A percentile compares a stretch with the other conserved stretches of the same genome.
Conservation (phyloP, 2,797 vertebrate genomes). For the Lepilemur ruficaudatus region DNA sequence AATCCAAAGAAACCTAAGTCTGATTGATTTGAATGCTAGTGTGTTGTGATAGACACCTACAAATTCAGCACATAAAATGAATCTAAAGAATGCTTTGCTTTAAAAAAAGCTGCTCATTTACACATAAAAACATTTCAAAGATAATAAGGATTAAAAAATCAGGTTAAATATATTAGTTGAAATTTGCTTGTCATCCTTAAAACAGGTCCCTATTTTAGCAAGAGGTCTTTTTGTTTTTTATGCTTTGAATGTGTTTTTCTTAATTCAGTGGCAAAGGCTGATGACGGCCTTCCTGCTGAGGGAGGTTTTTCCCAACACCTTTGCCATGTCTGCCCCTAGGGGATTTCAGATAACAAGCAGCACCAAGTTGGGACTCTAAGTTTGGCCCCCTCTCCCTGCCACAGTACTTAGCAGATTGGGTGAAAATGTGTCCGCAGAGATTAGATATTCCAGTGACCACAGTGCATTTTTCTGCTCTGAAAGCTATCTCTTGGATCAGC, state of each 20-base stretch:
- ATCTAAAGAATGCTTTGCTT: neutral
- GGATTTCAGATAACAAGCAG: constrained; percentile 59
- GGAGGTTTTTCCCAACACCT: constrained; percentile 66
- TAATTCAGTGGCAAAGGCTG: constrained; percentile 51
- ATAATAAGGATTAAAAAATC: neutral
- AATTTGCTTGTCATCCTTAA: neutral
- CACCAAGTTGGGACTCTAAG: constrained; percentile 33
- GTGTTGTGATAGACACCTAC: neutral
- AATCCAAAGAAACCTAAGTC: neutral
- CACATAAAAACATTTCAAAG: constrained; percentile 2
- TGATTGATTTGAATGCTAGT: constrained; percentile 15
- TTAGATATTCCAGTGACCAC: constrained; percentile 75
- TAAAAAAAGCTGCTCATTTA: constrained; percentile 27
- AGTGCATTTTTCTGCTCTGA: constrained; percentile 62
- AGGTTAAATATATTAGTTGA: neutral
- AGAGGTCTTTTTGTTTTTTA: neutral
- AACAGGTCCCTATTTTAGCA: neutral
- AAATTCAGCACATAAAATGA: neutral
- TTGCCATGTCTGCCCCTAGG: constrained; percentile 34
- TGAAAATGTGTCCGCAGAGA: constrained; percentile 74
- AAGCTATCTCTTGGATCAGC: constrained; percentile 81
- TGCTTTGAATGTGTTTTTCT: constrained; percentile 44
- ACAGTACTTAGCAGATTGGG: constrained; percentile 43
- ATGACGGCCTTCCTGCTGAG: constrained; percentile 26
- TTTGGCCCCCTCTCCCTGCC: neutral